phyloP scores from a whole-genome alignment of 1,140 invertebrate genomes.

The Macrosteles quadrilineatus region DNA sequence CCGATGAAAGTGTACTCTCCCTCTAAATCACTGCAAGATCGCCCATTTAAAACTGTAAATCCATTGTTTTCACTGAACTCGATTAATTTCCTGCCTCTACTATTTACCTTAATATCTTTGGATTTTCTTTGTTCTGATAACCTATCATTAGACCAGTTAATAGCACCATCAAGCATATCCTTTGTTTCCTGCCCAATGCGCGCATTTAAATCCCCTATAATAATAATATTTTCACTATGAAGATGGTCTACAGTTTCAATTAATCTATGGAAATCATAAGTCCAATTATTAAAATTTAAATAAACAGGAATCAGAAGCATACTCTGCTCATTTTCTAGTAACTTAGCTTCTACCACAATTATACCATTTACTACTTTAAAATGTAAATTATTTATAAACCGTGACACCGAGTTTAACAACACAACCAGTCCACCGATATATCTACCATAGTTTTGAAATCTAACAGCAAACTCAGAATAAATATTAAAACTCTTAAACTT shows the following conservation, averaged over 20 bases:
- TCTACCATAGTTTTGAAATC: not conserved
- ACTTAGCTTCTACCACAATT: not conserved
- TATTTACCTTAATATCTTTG: too few species aligned
- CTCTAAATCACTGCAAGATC: too few species aligned
- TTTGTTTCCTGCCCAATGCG: not conserved
- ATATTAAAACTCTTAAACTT: not conserved
- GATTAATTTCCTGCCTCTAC: too few species aligned
- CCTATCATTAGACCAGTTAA: too few species aligned
- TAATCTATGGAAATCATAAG: not conserved
- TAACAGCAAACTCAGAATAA: not conserved
- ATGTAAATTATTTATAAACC: not conserved
- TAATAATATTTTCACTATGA: not conserved
- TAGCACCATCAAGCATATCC: too few species aligned
- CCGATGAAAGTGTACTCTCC: too few species aligned
- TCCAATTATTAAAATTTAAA: slow-evolving; percentile 11
- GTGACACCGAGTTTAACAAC: not conserved
- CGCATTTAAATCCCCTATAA: not conserved
- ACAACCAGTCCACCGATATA: not conserved
- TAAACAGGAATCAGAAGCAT: not conserved
- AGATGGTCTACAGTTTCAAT: too few species aligned
- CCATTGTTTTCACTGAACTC: too few species aligned
- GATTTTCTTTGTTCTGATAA: too few species aligned
- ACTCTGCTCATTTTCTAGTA: not conserved
- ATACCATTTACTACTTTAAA: not conserved
- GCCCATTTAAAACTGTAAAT: too few species aligned